Evolutionary conservation across 37 sponge, comb jelly and placozoan species (phyloP).

Genomic region (Beroe ovata): DNA sequence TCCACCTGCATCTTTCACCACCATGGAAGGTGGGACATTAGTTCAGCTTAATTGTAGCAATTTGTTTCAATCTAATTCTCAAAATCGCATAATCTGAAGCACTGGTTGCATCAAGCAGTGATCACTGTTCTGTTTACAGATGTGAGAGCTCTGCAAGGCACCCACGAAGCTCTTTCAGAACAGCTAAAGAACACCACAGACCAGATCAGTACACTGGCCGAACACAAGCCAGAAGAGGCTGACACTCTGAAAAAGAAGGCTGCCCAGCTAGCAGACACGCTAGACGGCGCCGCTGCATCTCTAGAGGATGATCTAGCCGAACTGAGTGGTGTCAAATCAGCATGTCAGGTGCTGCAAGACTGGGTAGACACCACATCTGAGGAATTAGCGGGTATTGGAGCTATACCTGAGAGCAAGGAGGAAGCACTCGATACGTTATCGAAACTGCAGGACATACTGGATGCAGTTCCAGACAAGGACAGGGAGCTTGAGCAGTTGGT

Average conservation of each 20-base stretch:
- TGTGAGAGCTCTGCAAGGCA: background rate
- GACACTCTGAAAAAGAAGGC: background rate
- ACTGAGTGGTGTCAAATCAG: too few species aligned
- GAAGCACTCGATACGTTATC: background rate
- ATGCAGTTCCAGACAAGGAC: constrained; percentile 6
- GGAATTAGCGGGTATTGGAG: background rate
- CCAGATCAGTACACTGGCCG: background rate
- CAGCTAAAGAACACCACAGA: constrained; percentile 2
- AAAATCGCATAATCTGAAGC: too few species aligned
- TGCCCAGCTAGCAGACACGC: background rate
- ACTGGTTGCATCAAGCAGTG: too few species aligned
- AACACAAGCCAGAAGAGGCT: constrained; percentile 30
- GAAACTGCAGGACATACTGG: constrained; percentile 13
- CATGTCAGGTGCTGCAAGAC: background rate
- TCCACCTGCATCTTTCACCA: too few species aligned
- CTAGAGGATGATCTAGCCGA: too few species aligned
- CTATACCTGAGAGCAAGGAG: constrained; percentile 22
- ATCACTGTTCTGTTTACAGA: too few species aligned
- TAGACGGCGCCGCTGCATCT: too few species aligned
- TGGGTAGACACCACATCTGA: background rate
- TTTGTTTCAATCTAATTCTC: too few species aligned
- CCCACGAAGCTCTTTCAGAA: background rate
- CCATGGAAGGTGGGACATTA: too few species aligned
- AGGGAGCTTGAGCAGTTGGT: background rate
- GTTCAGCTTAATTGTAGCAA: too few species aligned